Evolutionary conservation across 2,113 vertebrate genomes (phyloP), one percentile per base, ranked within the genome.

Genomic region (Misgurnus anguillicaudatus): DNA sequence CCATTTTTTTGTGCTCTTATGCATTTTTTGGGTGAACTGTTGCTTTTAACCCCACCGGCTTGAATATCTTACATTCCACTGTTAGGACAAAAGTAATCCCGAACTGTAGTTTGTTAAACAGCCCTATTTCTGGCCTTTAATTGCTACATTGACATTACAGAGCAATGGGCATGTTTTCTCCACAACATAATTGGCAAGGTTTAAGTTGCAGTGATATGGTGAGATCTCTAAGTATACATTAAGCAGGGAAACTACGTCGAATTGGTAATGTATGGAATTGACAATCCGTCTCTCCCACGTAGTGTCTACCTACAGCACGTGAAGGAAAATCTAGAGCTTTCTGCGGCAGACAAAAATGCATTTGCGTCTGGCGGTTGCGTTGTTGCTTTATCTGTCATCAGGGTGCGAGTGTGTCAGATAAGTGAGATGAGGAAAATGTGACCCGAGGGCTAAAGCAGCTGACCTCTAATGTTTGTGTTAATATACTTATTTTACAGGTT

Each of bases 401-500:
- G 65, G 76, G 79, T 84, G 79, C 31, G 75, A 84, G 76, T 60
- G 75, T 81, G 63, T 81, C 74, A 53, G 42, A 65, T 63, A 76
- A 4, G 74, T 76, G 74, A 76, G 71, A 68, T 58, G 31, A 10
- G 9, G 62, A 16, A 38, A 60, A 80, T 68, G 67, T 41, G 41
- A 71, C 36, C 21, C 41, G 39, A 67, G 47, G 67, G 47, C 60
- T 38, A 45, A 45, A 17, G 19, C 69, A 55, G 13, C 47, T 75
- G 41, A 74, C 75, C 66, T 36, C 39, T 31, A 41, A 67, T 41
- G 42, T 63, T 10, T 16, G 73, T 83, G 80, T 36, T 75, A 64
- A 31, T 58, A 84, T 89, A 60, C 82, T 75, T 57, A 39, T 91
- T 88, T 24, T 92, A 72, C 86, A 99, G 97, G 90, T 98, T 84